Evolutionary conservation across 1,140 invertebrate species (phyloP), one percentile per base, ranked within the genome.

Genomic region (Meloidogyne exigua): DNA sequence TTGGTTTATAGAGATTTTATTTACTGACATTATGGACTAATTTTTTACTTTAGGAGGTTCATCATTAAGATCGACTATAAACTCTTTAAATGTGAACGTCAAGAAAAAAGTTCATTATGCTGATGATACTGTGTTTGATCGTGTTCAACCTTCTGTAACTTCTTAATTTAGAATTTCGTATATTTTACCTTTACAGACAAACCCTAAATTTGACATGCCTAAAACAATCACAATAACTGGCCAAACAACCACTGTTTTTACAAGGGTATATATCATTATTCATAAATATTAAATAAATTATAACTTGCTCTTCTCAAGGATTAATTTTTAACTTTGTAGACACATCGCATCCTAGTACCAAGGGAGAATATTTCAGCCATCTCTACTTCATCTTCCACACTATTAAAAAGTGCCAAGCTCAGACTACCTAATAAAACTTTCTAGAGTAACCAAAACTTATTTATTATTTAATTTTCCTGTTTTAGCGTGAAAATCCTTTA

Each of bases 381-480:
- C n/a, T 32, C 69, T 42, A 71, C 25, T 28, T 32, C 15, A 18
- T 71, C 69, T 2, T 49, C 69, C 5, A 62, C 44, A 5, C 9
- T 71, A 18, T 15, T 42, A 71, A 25, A 71, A 71, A 57, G 69
- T 71, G 1, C 68, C 69, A 10, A 71, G 62, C n/a, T 71, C 44
- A 57, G 69, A 71, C 21, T 26, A n/a, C 15, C 0, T n/a, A 15
- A 71, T 71, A 26, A 71, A 42, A 21, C 25, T 62, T 18, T 44
- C 36, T 10, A 39, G 26, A 26, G 69, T 71, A 71, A 21, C 21
- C 21, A 7, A 39, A 21, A 21, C 1, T 42, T 49, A 21, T 49
- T 39, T 42, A 44, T 42, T 18, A 7, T 18, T 71, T 71, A 49
- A 28, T 2, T 57, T 26, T 71, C 2, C n/a, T 18, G 5, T 71